phyloP scores from a whole-genome alignment of 2,888 invertebrate genomes.

The Oligia latruncula region DNA sequence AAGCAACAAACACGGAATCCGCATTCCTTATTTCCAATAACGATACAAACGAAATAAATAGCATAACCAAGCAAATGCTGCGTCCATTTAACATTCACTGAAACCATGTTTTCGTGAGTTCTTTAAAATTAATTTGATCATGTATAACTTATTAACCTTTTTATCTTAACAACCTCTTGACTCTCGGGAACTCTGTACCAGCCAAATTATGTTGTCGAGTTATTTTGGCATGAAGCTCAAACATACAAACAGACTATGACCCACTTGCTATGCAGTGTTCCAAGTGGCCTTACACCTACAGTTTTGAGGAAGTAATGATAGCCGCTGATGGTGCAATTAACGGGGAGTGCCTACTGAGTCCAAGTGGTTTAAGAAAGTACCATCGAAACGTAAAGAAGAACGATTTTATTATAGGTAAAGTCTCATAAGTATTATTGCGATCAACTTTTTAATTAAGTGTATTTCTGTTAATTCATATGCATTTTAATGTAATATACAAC shows the following conservation, averaged over 20 bases:
- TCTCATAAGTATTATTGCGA: background rate
- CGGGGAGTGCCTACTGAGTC: background rate
- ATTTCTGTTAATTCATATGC: slow-evolving; percentile 13
- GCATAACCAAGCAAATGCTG: background rate
- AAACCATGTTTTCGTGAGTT: background rate
- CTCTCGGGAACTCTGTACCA: background rate
- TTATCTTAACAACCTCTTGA: background rate
- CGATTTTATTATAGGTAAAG: background rate
- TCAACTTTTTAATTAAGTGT: background rate
- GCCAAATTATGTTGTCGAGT: background rate
- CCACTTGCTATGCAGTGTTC: background rate
- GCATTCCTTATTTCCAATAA: slow-evolving; percentile 34
- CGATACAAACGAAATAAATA: slow-evolving; percentile 22
- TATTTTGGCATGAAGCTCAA: background rate
- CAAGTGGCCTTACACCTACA: background rate
- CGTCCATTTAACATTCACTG: background rate
- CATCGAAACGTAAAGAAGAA: background rate
- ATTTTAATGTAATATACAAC: slow-evolving; percentile 8
- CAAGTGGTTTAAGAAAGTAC: slow-evolving; percentile 6
- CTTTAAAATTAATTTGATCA: background rate
- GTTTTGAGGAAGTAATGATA: background rate
- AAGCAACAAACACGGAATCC: slow-evolving; percentile 31
- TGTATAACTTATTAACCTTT: background rate
- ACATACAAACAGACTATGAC: background rate
- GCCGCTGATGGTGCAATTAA: slow-evolving; percentile 2